phyloP scores from a whole-genome alignment of 2,113 vertebrate genomes.

The Procapra przewalskii region DNA sequence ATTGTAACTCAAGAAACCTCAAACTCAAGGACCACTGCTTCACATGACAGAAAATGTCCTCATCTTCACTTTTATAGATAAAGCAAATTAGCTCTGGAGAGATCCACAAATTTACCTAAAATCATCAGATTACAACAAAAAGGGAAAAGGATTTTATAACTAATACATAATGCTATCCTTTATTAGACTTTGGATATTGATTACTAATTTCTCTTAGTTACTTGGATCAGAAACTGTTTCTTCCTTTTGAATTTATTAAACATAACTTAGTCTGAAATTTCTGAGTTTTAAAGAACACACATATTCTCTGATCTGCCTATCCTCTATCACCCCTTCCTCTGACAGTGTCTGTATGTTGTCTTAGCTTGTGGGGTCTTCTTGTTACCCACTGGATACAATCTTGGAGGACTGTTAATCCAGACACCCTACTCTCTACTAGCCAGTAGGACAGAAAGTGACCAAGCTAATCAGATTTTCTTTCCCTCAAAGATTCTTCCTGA shows the following conservation, averaged over 20 bases:
- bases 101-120: background rate
- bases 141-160: background rate
- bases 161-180: background rate
- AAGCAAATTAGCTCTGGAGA: background rate
- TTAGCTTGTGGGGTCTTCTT: background rate
- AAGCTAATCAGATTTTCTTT: background rate
- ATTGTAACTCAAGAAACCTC: background rate
- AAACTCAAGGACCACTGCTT: background rate
- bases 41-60: background rate
- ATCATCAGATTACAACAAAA: background rate
- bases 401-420: background rate
- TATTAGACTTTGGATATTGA: background rate
- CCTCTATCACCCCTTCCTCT: background rate
- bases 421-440: rapidly evolving
- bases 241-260: background rate
- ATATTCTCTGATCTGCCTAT: background rate
- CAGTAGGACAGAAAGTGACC: background rate
- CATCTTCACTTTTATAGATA: background rate
- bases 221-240: background rate
- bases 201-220: background rate
- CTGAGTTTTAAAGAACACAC: background rate
- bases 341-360: background rate
- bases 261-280: background rate
- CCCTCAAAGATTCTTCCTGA: background rate
- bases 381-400: background rate